A percentile compares a stretch with the other conserved stretches of the same genome.
phyloP scores from a whole-genome alignment of 2,113 vertebrate genomes.

The Pluvianellus socialis region DNA sequence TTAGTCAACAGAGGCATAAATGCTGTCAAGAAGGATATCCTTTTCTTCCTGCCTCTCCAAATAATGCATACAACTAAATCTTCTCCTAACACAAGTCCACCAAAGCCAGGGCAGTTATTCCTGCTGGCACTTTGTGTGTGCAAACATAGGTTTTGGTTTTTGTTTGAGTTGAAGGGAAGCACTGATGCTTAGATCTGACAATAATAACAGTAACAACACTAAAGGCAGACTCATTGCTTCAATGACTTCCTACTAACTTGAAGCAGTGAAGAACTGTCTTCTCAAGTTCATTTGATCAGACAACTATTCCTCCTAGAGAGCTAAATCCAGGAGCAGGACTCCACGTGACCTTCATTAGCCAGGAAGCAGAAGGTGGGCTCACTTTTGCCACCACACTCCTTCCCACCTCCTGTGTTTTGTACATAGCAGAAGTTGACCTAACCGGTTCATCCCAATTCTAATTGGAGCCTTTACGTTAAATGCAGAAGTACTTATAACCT shows the following conservation, averaged over 20 bases:
- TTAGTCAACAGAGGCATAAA: background rate
- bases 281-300: background rate
- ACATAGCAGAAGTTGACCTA: background rate
- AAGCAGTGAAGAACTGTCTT: background rate
- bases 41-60: background rate
- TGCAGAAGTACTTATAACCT: background rate
- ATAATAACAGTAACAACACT: rapidly evolving
- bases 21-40: background rate
- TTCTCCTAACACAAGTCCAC: background rate
- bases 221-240: background rate
- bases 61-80: background rate
- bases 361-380: background rate
- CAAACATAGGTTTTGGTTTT: rapidly evolving
- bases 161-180: background rate
- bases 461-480: background rate
- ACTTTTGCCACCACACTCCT: background rate
- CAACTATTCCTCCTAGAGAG: background rate
- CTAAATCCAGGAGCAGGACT: background rate
- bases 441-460: background rate
- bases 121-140: background rate
- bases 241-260: background rate
- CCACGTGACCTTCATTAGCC: background rate
- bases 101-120: background rate
- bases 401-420: background rate
- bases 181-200: no score